Evolutionary conservation across 92 coral and sea anemone species (phyloP).

Genomic region (Umimayanthus chanpuru): DNA sequence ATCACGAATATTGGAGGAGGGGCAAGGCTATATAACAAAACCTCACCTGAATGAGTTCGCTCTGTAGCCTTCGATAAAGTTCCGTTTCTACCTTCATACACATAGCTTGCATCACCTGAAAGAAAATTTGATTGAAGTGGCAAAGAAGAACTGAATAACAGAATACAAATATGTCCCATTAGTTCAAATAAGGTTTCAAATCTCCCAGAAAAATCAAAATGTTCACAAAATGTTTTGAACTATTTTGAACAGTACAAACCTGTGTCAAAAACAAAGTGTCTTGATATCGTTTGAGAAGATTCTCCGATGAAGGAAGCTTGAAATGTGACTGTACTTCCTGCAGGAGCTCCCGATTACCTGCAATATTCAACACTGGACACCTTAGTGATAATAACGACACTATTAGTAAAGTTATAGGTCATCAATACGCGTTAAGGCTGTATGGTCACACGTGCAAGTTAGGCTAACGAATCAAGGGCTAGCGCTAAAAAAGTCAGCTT

Average conservation of each 20-base stretch:
- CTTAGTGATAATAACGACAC: background rate
- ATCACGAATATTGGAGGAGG: too few species aligned
- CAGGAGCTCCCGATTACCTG: constrained; percentile 88
- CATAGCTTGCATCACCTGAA: constrained; percentile 87
- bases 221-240: background rate
- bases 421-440: too few species aligned
- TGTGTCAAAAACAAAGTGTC: constrained; percentile 82
- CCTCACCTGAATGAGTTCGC: constrained; percentile 76
- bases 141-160: background rate
- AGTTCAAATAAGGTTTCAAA: background rate
- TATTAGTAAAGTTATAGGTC: background rate
- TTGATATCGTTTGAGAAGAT: constrained; percentile 68
- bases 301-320: constrained; percentile 74
- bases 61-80: constrained; percentile 90
- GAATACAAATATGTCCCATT: too few species aligned
- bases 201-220: background rate
- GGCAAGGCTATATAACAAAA: too few species aligned
- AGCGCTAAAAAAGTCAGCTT: too few species aligned
- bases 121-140: background rate
- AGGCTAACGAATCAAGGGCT: too few species aligned
- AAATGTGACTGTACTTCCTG: constrained; percentile 74
- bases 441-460: too few species aligned
- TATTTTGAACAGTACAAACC: constrained; percentile 53
- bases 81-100: constrained; percentile 96
- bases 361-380: background rate